A percentile compares a stretch with the other conserved stretches of the same genome.
These are phyloP conservation scores for Eupithecia centaureata DNA, from an alignment of 2,888 invertebrate genomes.

Conservation along the genomic window DNA sequence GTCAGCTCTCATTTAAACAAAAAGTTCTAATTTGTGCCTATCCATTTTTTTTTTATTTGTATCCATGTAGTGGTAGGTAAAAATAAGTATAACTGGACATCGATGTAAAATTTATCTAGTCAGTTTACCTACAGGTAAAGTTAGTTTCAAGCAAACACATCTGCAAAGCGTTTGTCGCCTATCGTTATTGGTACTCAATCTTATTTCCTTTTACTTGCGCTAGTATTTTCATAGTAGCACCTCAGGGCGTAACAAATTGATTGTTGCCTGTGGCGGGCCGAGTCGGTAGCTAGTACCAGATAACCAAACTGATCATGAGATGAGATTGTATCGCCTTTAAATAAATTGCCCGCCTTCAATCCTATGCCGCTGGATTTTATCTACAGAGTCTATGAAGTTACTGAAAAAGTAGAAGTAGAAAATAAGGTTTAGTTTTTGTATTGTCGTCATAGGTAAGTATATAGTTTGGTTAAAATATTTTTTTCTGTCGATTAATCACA, in stretches of 20 bases:
- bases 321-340: constrained; percentile 44
- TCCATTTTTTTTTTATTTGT: too few relatives aligned
- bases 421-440: too few relatives aligned
- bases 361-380: constrained; percentile 21
- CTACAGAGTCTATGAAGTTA: not conserved
- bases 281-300: constrained; percentile 31
- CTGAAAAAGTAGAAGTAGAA: not conserved
- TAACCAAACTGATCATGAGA: constrained; percentile 41
- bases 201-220: not conserved
- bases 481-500: too few relatives aligned
- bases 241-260: constrained; percentile 42
- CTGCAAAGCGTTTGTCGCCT: not conserved
- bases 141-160: not conserved
- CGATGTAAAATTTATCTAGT: too few relatives aligned
- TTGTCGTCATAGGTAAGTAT: too few relatives aligned
- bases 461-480: too few relatives aligned
- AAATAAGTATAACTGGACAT: too few relatives aligned
- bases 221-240: constrained; percentile 25
- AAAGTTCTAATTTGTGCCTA: not conserved
- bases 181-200: not conserved
- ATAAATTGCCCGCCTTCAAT: constrained; percentile 40
- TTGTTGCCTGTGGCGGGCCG: constrained; percentile 41
- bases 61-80: too few relatives aligned
- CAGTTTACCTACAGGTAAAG: not conserved
- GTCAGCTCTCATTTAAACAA: too few relatives aligned